Conservation (phyloP, 2,888 invertebrate species). For the Metallyticus violacea region DNA sequence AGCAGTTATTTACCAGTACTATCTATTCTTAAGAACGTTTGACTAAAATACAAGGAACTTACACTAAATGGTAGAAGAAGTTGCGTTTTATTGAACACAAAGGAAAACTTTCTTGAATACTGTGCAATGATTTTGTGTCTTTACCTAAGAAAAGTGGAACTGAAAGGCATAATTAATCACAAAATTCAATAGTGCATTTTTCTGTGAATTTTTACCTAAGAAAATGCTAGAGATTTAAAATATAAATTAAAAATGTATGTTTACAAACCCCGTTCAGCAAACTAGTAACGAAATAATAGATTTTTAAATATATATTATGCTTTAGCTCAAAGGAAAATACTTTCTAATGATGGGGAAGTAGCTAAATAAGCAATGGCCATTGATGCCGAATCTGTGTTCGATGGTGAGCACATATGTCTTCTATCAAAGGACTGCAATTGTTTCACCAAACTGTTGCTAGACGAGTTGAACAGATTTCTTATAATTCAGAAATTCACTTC, state of each 20-base stretch:
- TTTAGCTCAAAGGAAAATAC: not conserved
- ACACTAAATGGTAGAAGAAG: not conserved
- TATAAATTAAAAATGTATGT: not conserved
- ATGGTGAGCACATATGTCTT: not conserved
- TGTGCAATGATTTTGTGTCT: not conserved
- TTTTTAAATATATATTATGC: not conserved
- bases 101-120: too few relatives aligned
- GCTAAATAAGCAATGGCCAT: not conserved
- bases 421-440: not conserved
- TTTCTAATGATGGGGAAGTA: not conserved
- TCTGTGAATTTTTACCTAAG: not conserved
- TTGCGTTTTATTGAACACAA: too few relatives aligned
- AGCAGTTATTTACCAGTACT: too few relatives aligned
- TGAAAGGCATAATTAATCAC: not conserved
- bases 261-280: not conserved
- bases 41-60: not conserved
- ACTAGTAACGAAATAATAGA: not conserved
- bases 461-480: not conserved
- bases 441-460: conserved; percentile 5
- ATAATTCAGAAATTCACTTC: not conserved
- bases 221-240: not conserved
- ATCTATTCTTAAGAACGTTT: not conserved
- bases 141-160: not conserved
- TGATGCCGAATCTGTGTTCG: not conserved
- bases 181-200: not conserved